Conservation (phyloP, 2,797 vertebrate species). For the Synanceia verrucosa region DNA sequence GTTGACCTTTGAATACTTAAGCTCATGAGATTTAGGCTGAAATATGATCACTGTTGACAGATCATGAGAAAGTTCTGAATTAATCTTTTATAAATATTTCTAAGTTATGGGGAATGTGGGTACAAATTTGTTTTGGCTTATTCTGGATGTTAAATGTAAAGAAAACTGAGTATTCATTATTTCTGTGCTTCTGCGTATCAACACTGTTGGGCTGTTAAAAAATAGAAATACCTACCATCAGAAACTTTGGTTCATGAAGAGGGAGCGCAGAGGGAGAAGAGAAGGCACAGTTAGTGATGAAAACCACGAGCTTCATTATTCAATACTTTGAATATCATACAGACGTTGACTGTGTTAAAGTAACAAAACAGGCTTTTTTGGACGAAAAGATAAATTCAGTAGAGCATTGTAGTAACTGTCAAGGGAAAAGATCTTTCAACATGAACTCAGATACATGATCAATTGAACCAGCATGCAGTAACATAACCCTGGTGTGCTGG, state of each 20-base stretch:
- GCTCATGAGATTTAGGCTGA: not conserved
- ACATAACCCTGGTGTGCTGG: slow-evolving; percentile 13
- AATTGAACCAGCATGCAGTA: slow-evolving; percentile 18
- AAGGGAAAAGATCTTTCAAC: not conserved
- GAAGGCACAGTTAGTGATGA: slow-evolving; percentile 41
- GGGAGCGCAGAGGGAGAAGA: not conserved
- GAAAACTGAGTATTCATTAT: not conserved
- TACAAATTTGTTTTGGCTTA: slow-evolving; percentile 10
- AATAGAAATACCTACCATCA: slow-evolving; percentile 87
- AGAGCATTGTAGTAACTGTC: not conserved
- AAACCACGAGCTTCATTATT: not conserved
- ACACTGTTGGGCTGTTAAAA: not conserved
- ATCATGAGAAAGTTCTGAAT: slow-evolving; percentile 4
- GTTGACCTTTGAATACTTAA: not conserved
- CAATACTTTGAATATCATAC: not conserved
- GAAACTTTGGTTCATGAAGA: slow-evolving; percentile 79
- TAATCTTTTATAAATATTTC: not conserved
- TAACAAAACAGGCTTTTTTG: slow-evolving; percentile 1
- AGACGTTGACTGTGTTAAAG: not conserved
- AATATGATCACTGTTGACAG: not conserved
- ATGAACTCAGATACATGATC: slow-evolving; percentile 15
- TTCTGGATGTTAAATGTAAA: slow-evolving; percentile 1
- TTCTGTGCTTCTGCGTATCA: not conserved
- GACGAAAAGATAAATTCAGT: not conserved
- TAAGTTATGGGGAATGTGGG: slow-evolving; percentile 5